Percentiles rank a stretch among this genome's conserved stretches.
phyloP scores from a whole-genome alignment of 2,888 invertebrate species.

The Metellina segmentata region DNA sequence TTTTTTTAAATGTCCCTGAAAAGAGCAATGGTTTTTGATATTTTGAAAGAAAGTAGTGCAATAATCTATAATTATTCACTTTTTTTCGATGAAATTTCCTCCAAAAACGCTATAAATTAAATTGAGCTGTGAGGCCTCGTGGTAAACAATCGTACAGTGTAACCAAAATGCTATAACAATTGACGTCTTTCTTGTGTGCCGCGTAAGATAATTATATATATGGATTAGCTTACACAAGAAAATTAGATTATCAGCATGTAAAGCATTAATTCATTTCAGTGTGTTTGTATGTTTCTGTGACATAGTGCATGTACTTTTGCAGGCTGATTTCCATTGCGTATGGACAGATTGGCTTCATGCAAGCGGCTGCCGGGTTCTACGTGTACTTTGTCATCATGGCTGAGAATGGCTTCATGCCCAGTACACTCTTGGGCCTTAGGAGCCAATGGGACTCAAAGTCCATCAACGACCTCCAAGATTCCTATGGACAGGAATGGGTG shows the following conservation, averaged over 20 bases:
- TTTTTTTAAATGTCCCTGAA: too few species aligned
- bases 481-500: constrained; percentile 99
- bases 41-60: too few species aligned
- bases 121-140: too few species aligned
- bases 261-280: neutral
- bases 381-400: constrained; percentile 99
- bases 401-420: constrained; percentile 98
- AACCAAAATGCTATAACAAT: too few species aligned
- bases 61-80: too few species aligned
- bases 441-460: constrained; percentile 99
- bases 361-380: constrained; percentile 85
- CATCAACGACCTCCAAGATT: constrained; percentile 98
- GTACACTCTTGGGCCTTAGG: constrained; percentile 94
- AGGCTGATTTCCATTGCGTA: constrained; percentile 98
- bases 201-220: too few species aligned
- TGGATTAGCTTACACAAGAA: too few species aligned
- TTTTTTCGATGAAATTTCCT: too few species aligned
- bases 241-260: neutral
- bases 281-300: neutral
- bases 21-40: too few species aligned
- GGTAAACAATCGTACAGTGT: too few species aligned
- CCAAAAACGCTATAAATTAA: too few species aligned
- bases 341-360: constrained; percentile 89
- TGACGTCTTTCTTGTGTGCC: too few species aligned
- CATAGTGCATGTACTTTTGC: neutral